phyloP scores from a whole-genome alignment of 2,113 vertebrate species.

The Sisor rabdophorus region DNA sequence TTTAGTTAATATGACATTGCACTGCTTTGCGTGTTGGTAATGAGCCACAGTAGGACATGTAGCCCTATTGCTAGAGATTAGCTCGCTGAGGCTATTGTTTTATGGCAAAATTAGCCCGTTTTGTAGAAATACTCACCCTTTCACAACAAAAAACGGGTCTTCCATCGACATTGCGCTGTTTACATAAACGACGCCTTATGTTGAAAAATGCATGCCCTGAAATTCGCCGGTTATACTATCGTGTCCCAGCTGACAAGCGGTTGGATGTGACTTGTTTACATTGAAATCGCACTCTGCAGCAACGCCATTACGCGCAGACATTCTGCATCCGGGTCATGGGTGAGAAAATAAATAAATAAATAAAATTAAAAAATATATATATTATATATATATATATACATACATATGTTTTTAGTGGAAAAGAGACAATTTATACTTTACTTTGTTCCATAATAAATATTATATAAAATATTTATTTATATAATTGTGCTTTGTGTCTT shows the following conservation, averaged over 20 bases:
- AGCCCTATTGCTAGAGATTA: neutral
- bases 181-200: slow-evolving; percentile 16
- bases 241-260: neutral
- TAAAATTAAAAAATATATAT: neutral
- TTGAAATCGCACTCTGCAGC: slow-evolving; percentile 19
- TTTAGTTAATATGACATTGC: neutral
- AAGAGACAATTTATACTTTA: too few relatives aligned
- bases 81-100: slow-evolving; percentile 17
- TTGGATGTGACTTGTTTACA: slow-evolving; percentile 45
- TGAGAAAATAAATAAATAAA: neutral
- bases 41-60: neutral
- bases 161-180: slow-evolving; percentile 86
- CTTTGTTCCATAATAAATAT: too few relatives aligned
- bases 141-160: slow-evolving; percentile 97
- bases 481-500: too few relatives aligned
- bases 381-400: too few relatives aligned
- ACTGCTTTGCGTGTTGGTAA: neutral
- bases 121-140: slow-evolving; percentile 76
- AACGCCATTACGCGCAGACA: slow-evolving; percentile 34
- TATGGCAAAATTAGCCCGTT: neutral
- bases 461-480: too few relatives aligned
- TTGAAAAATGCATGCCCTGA: slow-evolving; percentile 44
- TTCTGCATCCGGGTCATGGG: slow-evolving; percentile 46
- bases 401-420: too few relatives aligned
- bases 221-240: neutral